A percentile compares a stretch with the other conserved stretches of the same genome.
phyloP scores from a whole-genome alignment of 2,888 invertebrate genomes.

The Meandrusa payeni region DNA sequence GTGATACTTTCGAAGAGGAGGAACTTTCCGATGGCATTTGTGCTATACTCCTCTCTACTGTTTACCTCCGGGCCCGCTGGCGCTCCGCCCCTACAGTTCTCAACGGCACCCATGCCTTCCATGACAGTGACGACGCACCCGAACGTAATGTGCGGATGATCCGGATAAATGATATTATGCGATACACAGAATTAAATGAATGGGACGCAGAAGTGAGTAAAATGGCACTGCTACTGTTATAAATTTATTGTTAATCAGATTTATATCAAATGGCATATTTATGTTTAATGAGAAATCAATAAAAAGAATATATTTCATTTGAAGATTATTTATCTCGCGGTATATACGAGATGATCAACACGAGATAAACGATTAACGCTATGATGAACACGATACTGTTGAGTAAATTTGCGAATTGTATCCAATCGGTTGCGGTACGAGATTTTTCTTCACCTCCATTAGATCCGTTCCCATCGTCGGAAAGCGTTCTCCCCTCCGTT shows the following conservation, averaged over 20 bases:
- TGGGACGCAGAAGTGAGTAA: constrained; percentile 63
- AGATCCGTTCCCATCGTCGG: constrained; percentile 41
- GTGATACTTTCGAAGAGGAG: constrained; percentile 62
- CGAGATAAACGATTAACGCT: constrained; percentile 50
- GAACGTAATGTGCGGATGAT: constrained; percentile 56
- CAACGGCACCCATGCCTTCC: constrained; percentile 57
- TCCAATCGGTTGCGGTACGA: constrained; percentile 54
- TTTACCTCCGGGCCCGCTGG: constrained; percentile 67
- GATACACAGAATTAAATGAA: constrained; percentile 53
- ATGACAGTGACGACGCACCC: constrained; percentile 39
- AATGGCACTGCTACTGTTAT: background rate
- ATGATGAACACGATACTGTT: constrained; percentile 59
- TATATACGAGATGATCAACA: constrained; percentile 59
- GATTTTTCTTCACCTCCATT: constrained; percentile 35
- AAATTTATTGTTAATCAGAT: constrained; percentile 11
- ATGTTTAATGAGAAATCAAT: too few species aligned
- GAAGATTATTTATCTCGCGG: constrained; percentile 41
- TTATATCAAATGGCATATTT: too few species aligned
- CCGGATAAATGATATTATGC: constrained; percentile 66
- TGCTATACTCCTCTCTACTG: constrained; percentile 49
- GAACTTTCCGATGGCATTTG: constrained; percentile 53
- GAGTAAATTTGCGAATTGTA: constrained; percentile 58
- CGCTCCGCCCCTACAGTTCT: constrained; percentile 67
- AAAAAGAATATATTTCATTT: background rate
- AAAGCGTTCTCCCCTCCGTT: constrained; percentile 42